phyloP scores from a whole-genome alignment of 2,113 vertebrate species.

The Onychostoma macrolepis region DNA sequence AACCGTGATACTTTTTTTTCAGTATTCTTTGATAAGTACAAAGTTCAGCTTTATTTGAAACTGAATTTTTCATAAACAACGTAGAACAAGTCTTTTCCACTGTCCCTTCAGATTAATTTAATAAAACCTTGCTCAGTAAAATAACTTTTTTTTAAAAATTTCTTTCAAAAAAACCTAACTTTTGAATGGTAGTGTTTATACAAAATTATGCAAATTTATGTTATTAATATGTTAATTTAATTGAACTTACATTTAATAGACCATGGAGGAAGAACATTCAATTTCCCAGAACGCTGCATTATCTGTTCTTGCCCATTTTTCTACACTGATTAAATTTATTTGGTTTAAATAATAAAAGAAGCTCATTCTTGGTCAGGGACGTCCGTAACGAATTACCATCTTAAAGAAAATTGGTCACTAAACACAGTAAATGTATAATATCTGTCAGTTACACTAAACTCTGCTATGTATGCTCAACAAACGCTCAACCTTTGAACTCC shows the following conservation, averaged over 20 bases:
- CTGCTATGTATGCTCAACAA: background rate
- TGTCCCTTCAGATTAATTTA: background rate
- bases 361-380: background rate
- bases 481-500: constrained; percentile 50
- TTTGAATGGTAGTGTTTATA: background rate
- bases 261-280: background rate
- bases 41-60: no score
- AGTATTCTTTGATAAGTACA: no score
- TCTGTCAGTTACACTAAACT: constrained; percentile 34
- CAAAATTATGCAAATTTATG: background rate
- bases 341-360: background rate
- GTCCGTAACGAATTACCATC: background rate
- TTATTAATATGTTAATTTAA: background rate
- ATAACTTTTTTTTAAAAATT: background rate
- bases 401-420: constrained; percentile 12
- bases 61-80: no score
- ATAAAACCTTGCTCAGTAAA: background rate
- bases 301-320: background rate
- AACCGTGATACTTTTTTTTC: no score
- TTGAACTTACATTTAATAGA: background rate
- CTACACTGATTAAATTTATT: background rate
- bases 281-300: background rate
- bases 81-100: no score
- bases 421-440: constrained; percentile 50
- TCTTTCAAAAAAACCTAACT: background rate